A percentile compares a stretch with the other conserved stretches of the same genome.
phyloP scores from a whole-genome alignment of 2,888 invertebrate genomes.

The Eupsilia transversa region DNA sequence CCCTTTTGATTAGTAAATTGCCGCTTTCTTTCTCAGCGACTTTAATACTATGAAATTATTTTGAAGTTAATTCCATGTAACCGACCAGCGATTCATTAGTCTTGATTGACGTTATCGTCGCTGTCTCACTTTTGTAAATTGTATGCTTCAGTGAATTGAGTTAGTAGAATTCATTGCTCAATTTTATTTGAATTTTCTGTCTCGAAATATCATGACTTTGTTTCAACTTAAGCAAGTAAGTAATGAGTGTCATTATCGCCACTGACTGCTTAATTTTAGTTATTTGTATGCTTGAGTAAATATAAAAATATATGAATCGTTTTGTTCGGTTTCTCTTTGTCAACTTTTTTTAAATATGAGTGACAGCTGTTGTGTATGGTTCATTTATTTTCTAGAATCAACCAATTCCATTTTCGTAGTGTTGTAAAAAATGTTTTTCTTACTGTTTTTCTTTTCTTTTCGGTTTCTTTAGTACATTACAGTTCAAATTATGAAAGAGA shows the following conservation, averaged over 20 bases:
- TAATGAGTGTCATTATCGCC: constrained; percentile 29
- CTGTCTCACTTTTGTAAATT: constrained; percentile 62
- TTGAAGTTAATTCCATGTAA: constrained; percentile 62
- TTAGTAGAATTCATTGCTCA: constrained; percentile 29
- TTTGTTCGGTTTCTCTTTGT: neutral
- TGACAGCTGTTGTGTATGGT: neutral
- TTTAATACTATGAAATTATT: constrained; percentile 64
- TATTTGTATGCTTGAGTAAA: constrained; percentile 28
- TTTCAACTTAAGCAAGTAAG: constrained; percentile 15
- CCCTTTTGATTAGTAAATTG: constrained; percentile 68
- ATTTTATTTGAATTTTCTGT: constrained; percentile 26
- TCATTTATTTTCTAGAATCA: neutral
- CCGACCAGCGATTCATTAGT: constrained; percentile 61
- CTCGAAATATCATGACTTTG: constrained; percentile 21
- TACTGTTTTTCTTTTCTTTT: constrained; percentile 76
- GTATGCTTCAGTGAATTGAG: constrained; percentile 51
- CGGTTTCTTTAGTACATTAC: constrained; percentile 54
- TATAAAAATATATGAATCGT: constrained; percentile 4
- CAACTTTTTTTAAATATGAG: neutral
- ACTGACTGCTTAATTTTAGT: constrained; percentile 1
- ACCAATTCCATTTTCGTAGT: neutral
- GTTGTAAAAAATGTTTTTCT: constrained; percentile 18
- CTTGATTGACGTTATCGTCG: constrained; percentile 67
- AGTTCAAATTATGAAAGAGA: constrained; percentile 43
- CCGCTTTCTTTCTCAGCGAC: constrained; percentile 46